Evolutionary conservation across 2,888 invertebrate species (phyloP).

Genomic region (Gasteruption jaculator): DNA sequence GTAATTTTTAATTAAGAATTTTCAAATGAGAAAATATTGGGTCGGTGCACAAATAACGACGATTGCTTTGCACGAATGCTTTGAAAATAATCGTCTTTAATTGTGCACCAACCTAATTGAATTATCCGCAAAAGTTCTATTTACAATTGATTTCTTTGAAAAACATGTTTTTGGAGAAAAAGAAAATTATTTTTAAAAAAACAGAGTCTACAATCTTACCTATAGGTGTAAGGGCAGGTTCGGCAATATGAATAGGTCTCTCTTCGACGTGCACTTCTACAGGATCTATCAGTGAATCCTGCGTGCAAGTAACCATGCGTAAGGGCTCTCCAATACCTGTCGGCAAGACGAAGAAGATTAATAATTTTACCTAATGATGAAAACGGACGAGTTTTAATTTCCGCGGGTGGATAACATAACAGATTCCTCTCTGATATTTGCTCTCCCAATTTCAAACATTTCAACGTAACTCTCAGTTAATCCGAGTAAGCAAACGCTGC

Average conservation of each 20-base stretch:
- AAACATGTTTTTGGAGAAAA: slow-evolving; percentile 8
- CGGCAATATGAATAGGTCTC: slow-evolving; percentile 70
- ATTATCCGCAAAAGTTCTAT: no score
- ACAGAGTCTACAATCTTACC: slow-evolving; percentile 52
- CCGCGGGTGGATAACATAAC: no score
- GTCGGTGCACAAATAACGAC: not conserved
- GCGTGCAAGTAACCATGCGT: slow-evolving; percentile 57
- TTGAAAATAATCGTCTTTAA: no score
- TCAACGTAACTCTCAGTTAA: no score
- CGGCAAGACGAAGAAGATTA: not conserved
- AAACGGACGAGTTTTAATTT: no score
- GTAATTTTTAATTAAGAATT: not conserved
- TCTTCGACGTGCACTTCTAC: slow-evolving; percentile 71
- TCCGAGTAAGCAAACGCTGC: no score
- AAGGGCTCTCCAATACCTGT: slow-evolving; percentile 49
- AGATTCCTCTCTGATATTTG: no score
- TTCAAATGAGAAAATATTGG: not conserved
- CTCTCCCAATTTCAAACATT: no score
- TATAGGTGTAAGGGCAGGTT: slow-evolving; percentile 73
- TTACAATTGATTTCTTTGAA: no score
- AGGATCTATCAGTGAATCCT: slow-evolving; percentile 64
- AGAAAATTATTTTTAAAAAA: slow-evolving; percentile 19
- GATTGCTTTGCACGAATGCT: no score
- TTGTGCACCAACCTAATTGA: no score
- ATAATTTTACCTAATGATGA: no score